Evolutionary conservation across 2,888 invertebrate genomes (phyloP).

Genomic region (Eilema caniola): DNA sequence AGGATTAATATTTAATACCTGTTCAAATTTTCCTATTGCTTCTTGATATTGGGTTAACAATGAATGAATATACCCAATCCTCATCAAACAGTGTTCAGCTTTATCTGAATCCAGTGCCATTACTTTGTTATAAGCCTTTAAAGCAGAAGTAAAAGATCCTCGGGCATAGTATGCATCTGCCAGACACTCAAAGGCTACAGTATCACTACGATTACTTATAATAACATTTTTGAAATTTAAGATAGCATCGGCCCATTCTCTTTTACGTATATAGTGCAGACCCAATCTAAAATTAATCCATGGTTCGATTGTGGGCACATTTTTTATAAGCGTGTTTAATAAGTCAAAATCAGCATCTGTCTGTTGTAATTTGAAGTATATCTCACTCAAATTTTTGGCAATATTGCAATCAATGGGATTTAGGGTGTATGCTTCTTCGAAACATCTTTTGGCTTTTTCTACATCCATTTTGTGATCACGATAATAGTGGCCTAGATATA

Average conservation of each 20-base stretch:
- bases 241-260: conserved; percentile 92
- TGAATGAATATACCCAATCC: conserved; percentile 92
- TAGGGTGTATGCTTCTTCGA: conserved; percentile 93
- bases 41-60: conserved; percentile 90
- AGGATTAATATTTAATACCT: conserved; percentile 70
- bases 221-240: conserved; percentile 91
- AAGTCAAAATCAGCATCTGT: conserved; percentile 89
- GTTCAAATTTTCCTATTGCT: conserved; percentile 89
- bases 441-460: conserved; percentile 93
- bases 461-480: conserved; percentile 87
- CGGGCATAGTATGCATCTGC: conserved; percentile 96
- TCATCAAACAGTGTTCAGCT: conserved; percentile 90
- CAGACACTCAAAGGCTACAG: conserved; percentile 94
- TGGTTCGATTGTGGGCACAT: conserved; percentile 84
- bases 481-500: conserved; percentile 93
- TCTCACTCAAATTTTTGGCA: conserved; percentile 91
- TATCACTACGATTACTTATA: conserved; percentile 89
- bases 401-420: conserved; percentile 89
- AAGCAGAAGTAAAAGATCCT: conserved; percentile 96
- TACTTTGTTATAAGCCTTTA: conserved; percentile 94
- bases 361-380: conserved; percentile 90
- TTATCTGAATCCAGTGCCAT: conserved; percentile 89
- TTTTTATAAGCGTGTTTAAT: conserved; percentile 80
- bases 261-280: conserved; percentile 91
- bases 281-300: conserved; percentile 96